phyloP scores from a whole-genome alignment of 2,888 invertebrate genomes.

The Agrochola lota region DNA sequence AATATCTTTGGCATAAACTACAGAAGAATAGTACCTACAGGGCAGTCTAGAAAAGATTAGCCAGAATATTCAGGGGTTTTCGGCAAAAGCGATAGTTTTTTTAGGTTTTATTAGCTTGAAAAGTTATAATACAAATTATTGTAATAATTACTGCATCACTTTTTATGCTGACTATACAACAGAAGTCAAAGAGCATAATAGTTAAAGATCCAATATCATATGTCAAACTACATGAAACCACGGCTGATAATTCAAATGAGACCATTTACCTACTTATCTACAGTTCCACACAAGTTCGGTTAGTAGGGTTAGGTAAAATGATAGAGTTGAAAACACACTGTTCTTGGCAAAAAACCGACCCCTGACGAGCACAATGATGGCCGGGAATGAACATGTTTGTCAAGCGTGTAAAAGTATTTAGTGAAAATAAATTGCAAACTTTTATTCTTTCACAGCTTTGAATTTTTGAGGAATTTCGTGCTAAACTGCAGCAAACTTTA shows the following conservation, averaged over 20 bases:
- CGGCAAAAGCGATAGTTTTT: too few relatives aligned
- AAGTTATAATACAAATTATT: too few relatives aligned
- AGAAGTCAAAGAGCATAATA: background rate
- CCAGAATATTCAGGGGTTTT: too few relatives aligned
- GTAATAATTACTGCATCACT: too few relatives aligned
- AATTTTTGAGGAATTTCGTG: background rate
- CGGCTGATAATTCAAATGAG: too few relatives aligned
- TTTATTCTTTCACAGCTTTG: background rate
- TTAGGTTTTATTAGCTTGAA: too few relatives aligned
- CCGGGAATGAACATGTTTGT: background rate
- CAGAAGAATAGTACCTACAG: too few relatives aligned
- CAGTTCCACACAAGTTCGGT: too few relatives aligned
- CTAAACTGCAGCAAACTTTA: background rate
- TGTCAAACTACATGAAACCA: background rate
- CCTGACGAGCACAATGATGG: background rate
- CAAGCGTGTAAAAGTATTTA: background rate
- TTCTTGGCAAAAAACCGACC: too few relatives aligned
- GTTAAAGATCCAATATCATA: background rate
- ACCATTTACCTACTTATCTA: background rate
- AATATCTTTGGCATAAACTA: background rate
- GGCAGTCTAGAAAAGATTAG: too few relatives aligned
- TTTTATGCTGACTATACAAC: conserved; percentile 3
- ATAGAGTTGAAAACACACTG: too few relatives aligned
- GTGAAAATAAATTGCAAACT: conserved; percentile 1
- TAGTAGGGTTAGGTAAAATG: too few relatives aligned